Percentiles rank a stretch among this genome's conserved stretches.
phyloP scores from a whole-genome alignment of 2,888 invertebrate genomes.

The Noctua janthina region DNA sequence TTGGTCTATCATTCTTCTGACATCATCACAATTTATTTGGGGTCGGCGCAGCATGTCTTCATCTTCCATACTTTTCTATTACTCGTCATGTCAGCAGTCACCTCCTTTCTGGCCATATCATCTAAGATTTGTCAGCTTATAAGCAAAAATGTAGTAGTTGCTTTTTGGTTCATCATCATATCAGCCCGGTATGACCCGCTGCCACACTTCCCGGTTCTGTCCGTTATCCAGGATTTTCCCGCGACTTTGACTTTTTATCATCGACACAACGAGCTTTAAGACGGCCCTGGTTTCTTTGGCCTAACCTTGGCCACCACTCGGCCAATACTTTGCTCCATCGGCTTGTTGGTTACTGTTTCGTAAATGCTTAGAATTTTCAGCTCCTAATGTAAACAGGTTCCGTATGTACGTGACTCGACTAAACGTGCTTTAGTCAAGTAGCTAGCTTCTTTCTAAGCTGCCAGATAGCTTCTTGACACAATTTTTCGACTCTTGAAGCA shows the following conservation, averaged over 20 bases:
- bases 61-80: background rate
- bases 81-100: background rate
- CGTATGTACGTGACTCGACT: conserved; percentile 17
- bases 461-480: conserved; percentile 11
- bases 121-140: background rate
- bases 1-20: background rate
- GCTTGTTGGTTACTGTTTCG: background rate
- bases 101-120: background rate
- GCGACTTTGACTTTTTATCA: too few relatives aligned
- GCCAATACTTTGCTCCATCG: too few relatives aligned
- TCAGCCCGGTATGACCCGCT: too few relatives aligned
- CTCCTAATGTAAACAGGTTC: background rate
- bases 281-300: too few relatives aligned
- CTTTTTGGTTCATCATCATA: background rate
- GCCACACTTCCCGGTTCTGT: too few relatives aligned
- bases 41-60: background rate
- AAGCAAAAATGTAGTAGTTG: background rate
- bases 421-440: too few relatives aligned
- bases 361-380: background rate
- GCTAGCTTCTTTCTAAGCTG: too few relatives aligned
- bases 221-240: too few relatives aligned
- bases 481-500: background rate
- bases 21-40: background rate
- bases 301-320: too few relatives aligned
- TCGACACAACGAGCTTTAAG: too few relatives aligned